These are phyloP conservation scores for Hydrotaea diabolus DNA, from an alignment of 2,888 invertebrate genomes.

Conservation along the genomic window DNA sequence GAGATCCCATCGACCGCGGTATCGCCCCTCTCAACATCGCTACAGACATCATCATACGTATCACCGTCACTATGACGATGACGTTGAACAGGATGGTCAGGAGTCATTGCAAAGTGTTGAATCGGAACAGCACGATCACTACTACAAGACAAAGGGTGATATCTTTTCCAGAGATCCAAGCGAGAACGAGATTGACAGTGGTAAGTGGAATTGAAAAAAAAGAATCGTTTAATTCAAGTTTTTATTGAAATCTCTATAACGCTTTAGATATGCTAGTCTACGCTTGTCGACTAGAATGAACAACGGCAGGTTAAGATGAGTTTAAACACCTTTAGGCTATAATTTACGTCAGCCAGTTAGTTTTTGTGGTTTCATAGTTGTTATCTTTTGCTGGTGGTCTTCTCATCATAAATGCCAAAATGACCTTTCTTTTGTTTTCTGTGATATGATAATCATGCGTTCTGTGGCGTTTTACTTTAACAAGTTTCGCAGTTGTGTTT, in stretches of 20 bases:
- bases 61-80: constrained; percentile 66
- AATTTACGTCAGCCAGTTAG: constrained; percentile 33
- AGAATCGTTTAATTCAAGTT: no score
- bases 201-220: constrained; percentile 71
- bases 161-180: constrained; percentile 78
- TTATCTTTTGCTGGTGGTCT: neutral
- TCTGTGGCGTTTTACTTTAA: neutral
- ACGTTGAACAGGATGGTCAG: constrained; percentile 74
- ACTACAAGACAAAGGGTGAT: constrained; percentile 81
- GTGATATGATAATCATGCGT: neutral
- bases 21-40: constrained; percentile 49
- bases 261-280: neutral
- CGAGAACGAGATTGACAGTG: constrained; percentile 79
- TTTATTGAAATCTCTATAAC: neutral
- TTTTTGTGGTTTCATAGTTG: no score
- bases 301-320: neutral
- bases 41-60: constrained; percentile 31
- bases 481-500: neutral
- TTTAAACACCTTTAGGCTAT: constrained; percentile 30
- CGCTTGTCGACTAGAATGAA: no score
- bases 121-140: constrained; percentile 86
- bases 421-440: neutral
- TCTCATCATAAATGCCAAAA: neutral
- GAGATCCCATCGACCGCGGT: constrained; percentile 31
- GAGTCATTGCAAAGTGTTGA: constrained; percentile 85